A percentile compares a stretch with the other conserved stretches of the same genome.
These are phyloP conservation scores for Bos taurus DNA, from an alignment of 2,113 vertebrate species.

Conservation along the genomic window ARS-UCD2.0 NC_037336.1:2466501-2467000, in stretches of 20 bases:
- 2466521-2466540: neutral
- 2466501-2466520: no score
- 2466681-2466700: neutral
- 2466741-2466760: neutral
- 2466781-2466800: neutral
- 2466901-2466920: neutral
- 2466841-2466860: neutral
- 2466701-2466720: neutral
- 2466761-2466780: neutral
- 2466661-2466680: neutral
- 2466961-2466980: neutral
- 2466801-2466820: neutral
- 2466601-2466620: neutral
- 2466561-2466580: neutral
- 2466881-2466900: neutral
- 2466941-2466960: neutral
- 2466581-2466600: neutral
- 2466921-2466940: neutral
- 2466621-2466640: neutral
- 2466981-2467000: neutral
- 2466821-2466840: neutral
- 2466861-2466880: neutral
- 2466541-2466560: neutral
- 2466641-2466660: neutral
- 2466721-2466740: neutral